A percentile compares a stretch with the other conserved stretches of the same genome.
Conservation (phyloP, 2,888 invertebrate genomes). For the Galerucella pusilla region DNA sequence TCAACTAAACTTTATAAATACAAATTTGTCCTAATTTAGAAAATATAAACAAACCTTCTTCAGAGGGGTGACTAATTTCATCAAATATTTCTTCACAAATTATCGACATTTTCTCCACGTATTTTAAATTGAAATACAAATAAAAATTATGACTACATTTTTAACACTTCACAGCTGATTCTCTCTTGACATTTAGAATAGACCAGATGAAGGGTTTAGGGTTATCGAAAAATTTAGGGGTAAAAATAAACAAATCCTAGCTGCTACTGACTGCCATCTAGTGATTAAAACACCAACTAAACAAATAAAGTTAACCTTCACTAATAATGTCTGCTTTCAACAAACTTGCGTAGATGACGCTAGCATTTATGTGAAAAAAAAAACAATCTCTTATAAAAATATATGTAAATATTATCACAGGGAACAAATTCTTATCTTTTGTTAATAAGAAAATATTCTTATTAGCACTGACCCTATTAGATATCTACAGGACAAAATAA, state of each 20-base stretch:
- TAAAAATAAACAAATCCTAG: conserved; percentile 53
- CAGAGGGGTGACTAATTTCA: conserved; percentile 84
- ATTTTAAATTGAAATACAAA: conserved; percentile 10
- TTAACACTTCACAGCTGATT: conserved; percentile 48
- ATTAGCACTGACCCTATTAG: too few species aligned
- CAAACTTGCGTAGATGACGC: neutral
- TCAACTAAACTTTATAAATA: neutral
- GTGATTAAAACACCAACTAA: neutral
- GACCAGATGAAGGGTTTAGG: conserved; percentile 35
- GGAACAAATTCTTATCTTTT: too few species aligned
- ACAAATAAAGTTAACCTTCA: neutral
- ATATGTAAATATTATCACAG: too few species aligned
- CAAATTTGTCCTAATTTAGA: neutral
- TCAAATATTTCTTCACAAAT: conserved; percentile 88
- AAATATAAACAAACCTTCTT: conserved; percentile 75
- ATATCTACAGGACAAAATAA: too few species aligned
- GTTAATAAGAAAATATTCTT: too few species aligned
- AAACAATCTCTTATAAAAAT: too few species aligned
- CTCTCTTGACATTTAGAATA: conserved; percentile 43
- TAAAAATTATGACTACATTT: conserved; percentile 31
- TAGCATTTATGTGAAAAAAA: neutral
- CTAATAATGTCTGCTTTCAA: neutral
- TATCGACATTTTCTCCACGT: conserved; percentile 58
- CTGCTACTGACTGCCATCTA: conserved; percentile 42
- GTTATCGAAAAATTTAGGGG: conserved; percentile 48